phyloP scores from a whole-genome alignment of 2,113 vertebrate species.

The Oryctolagus cuniculus region mOryCun1.1 NC_091433.1:125113001-125113500 shows the following conservation, averaged over 20 bases:
- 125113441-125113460: conserved; percentile 56
- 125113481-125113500: conserved; percentile 42
- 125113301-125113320: conserved; percentile 18
- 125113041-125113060: neutral
- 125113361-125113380: neutral
- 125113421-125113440: conserved; percentile 55
- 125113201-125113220: neutral
- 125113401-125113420: conserved; percentile 18
- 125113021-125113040: neutral
- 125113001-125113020: neutral
- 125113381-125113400: neutral
- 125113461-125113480: conserved; percentile 45
- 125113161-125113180: neutral
- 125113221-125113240: neutral
- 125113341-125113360: conserved; percentile 44
- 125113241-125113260: neutral
- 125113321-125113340: conserved; percentile 40
- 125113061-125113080: neutral
- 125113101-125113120: neutral
- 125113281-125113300: neutral
- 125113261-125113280: neutral
- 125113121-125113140: neutral
- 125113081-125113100: neutral
- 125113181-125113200: neutral
- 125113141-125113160: neutral